phyloP scores from a whole-genome alignment of 2,888 invertebrate genomes.

The Chirona hameri region DNA sequence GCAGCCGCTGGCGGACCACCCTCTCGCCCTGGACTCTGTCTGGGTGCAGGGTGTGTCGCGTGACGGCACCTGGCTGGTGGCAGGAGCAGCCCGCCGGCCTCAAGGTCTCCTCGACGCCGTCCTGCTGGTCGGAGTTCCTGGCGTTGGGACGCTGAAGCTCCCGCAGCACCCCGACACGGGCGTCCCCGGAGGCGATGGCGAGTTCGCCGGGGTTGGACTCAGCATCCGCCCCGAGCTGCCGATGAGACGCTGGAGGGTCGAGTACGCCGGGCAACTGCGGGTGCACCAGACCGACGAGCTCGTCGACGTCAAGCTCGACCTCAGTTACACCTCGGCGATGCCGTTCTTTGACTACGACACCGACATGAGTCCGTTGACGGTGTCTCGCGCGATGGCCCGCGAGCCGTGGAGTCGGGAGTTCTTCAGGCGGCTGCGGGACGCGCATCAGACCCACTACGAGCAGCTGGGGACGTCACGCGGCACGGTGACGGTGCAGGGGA shows the following conservation, averaged over 20 bases:
- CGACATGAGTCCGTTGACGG: constrained; percentile 60
- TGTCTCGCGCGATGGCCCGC: constrained; percentile 68
- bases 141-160: constrained; percentile 63
- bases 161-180: constrained; percentile 67
- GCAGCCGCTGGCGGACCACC: constrained; percentile 57
- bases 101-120: constrained; percentile 63
- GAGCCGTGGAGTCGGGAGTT: constrained; percentile 69
- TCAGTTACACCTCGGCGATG: constrained; percentile 60
- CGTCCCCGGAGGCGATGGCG: constrained; percentile 57
- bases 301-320: constrained; percentile 59
- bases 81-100: constrained; percentile 62
- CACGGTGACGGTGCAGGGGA: constrained; percentile 52
- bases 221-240: constrained; percentile 62
- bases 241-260: constrained; percentile 69
- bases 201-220: constrained; percentile 67
- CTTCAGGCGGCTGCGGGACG: constrained; percentile 61
- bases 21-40: constrained; percentile 73
- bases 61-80: constrained; percentile 62
- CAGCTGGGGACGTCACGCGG: constrained; percentile 68
- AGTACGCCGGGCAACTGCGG: constrained; percentile 64
- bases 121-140: constrained; percentile 61
- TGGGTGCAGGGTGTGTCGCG: constrained; percentile 66
- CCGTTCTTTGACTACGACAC: constrained; percentile 69
- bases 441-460: constrained; percentile 78
- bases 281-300: constrained; percentile 43